These are phyloP conservation scores for Mechanitis mazaeus DNA, from an alignment of 2,888 invertebrate species.

Conservation along the genomic window DNA sequence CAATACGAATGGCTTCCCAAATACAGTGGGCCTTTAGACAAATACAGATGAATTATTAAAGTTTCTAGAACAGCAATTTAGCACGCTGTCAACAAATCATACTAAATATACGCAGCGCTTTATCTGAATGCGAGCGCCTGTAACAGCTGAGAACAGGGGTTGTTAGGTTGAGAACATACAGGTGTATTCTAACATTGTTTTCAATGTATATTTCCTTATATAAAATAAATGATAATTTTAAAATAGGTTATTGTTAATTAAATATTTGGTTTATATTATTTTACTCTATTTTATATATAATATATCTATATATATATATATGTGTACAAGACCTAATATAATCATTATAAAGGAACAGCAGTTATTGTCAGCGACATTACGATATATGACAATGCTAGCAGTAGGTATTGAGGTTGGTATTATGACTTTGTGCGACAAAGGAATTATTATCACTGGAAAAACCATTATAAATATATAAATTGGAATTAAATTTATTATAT, in stretches of 20 bases:
- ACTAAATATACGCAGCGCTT: conserved; percentile 18
- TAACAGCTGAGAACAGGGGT: conserved; percentile 8
- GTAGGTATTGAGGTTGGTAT: background rate
- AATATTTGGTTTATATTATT: too few species aligned
- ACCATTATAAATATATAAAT: too few species aligned
- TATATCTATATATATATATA: too few species aligned
- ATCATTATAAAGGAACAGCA: background rate
- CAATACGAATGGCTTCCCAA: background rate
- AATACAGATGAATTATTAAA: conserved; percentile 3
- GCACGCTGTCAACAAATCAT: conserved; percentile 18
- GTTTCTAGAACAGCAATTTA: conserved; percentile 6
- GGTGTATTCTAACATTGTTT: background rate
- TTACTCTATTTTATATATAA: too few species aligned
- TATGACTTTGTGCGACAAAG: background rate
- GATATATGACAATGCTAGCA: too few species aligned
- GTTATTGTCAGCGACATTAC: conserved; percentile 1
- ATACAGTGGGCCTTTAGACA: background rate
- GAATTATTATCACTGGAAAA: background rate
- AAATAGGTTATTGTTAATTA: background rate
- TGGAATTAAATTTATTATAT: too few species aligned
- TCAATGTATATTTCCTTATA: background rate
- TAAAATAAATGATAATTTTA: background rate
- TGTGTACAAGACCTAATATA: background rate
- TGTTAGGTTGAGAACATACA: background rate
- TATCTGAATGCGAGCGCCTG: conserved; percentile 21